Percentiles rank a stretch among this genome's conserved stretches.
Conservation (phyloP, 2,888 invertebrate genomes). For the Eilema griseolum region DNA sequence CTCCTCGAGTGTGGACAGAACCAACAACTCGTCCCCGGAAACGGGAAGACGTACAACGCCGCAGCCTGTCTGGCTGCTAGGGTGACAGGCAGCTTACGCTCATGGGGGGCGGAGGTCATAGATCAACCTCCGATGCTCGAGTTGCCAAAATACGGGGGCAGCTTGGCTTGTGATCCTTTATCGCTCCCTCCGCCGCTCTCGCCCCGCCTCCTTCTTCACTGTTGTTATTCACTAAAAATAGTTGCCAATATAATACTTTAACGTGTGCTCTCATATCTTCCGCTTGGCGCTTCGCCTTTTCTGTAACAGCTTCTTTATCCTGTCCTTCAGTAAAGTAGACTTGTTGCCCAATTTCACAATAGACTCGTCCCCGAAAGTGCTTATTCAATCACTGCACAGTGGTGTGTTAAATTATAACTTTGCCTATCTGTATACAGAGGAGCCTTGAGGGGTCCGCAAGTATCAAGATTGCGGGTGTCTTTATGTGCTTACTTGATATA, state of each 20-base stretch:
- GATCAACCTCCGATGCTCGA: too few relatives aligned
- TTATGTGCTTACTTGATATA: background rate
- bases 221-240: background rate
- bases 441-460: background rate
- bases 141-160: too few relatives aligned
- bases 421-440: background rate
- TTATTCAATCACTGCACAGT: conserved; percentile 28
- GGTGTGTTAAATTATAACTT: conserved; percentile 41
- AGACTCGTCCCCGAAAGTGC: conserved; percentile 21
- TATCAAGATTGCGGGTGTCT: background rate
- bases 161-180: too few relatives aligned
- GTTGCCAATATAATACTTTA: background rate
- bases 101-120: too few relatives aligned
- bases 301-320: background rate
- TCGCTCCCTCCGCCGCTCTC: too few relatives aligned
- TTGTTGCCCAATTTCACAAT: conserved; percentile 53
- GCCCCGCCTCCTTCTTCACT: too few relatives aligned
- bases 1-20: too few relatives aligned
- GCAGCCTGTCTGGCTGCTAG: too few relatives aligned
- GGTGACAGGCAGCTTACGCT: too few relatives aligned
- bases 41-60: too few relatives aligned
- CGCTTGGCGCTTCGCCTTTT: background rate
- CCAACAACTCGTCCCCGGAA: too few relatives aligned
- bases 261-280: background rate
- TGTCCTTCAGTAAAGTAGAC: conserved; percentile 25